Base-by-base conservation (phyloP, 2,113 vertebrate genomes). In the Nanorana parkeri region DNA sequence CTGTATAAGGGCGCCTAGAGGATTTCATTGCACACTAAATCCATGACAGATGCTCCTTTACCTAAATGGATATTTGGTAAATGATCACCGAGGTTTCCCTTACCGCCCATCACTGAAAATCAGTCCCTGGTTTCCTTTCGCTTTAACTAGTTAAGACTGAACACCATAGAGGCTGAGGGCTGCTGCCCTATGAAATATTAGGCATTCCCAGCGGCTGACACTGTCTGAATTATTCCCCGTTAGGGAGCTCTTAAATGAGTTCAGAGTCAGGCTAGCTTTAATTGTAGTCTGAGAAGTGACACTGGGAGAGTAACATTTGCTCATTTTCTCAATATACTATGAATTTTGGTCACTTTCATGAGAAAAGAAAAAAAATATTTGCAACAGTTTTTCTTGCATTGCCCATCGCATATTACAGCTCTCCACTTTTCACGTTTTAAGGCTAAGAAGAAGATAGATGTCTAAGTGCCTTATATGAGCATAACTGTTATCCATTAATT, bases 21-120 rank as follows among this genome's bases (percentile, higher is more conserved):
- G 36, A 83, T 83, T 83, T 83, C 51, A 21, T 52, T 52, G 17
- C 80, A 68, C 80, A 83, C 71, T 76, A 75, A 82, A 83, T 76
- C 80, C 72, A n/a, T 83, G 80, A 83, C 71, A 83, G 73, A 83
- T 83, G 80, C 80, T 83, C 23, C 71, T 76, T 76, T 83, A 60
- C 80, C 63, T 83, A 83, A 83, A 83, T 83, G 80, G 80, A 83
- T 83, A 83, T 83, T 83, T 83, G 80, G 80, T 76, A 83, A 83
- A 83, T 83, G 72, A 83, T 83, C 80, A 64, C 80, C 21, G 19
- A 67, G 72, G 80, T 76, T 83, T 83, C 80, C 80, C 80, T 76
- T 56, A 83, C 71, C 80, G 54, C 80, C 80, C 80, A 83, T 83
- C 72, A 32, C 52, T 76, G 71, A 41, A 83, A 60, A 66, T 83